These are phyloP conservation scores for Mandrillus leucophaeus DNA, from an alignment of 2,113 vertebrate genomes.

Conservation along the genomic window DNA sequence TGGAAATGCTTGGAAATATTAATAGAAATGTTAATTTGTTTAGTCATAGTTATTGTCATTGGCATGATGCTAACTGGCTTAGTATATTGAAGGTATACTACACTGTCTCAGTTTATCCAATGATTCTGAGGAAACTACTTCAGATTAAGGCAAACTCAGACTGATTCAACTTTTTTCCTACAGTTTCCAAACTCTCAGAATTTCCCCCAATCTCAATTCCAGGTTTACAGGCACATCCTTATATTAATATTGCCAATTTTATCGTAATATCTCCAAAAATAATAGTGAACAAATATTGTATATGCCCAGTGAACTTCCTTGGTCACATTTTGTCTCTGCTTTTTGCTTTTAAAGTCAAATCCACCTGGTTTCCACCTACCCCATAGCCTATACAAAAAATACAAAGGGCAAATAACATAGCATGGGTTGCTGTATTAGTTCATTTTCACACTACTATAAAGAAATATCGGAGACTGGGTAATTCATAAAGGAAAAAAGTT, in stretches of 20 bases:
- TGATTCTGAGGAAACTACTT: neutral
- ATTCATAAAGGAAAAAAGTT: too few relatives aligned
- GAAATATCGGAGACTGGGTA: too few relatives aligned
- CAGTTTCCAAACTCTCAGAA: neutral
- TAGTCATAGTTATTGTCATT: neutral
- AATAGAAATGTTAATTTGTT: neutral
- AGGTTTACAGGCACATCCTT: neutral
- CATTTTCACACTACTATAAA: too few relatives aligned
- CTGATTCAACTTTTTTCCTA: neutral
- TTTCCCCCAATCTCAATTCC: neutral
- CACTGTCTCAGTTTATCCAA: neutral
- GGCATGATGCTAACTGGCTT: neutral
- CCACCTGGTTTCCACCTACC: neutral
- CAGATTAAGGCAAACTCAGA: neutral
- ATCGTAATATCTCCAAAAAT: neutral
- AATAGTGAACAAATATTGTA: neutral
- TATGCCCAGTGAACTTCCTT: neutral
- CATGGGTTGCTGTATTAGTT: too few relatives aligned
- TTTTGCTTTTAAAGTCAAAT: neutral
- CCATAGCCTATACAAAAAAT: neutral
- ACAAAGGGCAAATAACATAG: neutral
- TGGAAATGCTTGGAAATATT: neutral
- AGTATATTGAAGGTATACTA: neutral
- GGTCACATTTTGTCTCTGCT: neutral
- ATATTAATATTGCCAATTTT: neutral